These are phyloP conservation scores for Cheilosia pagana DNA, from an alignment of 2,888 invertebrate genomes.

Conservation along the genomic window DNA sequence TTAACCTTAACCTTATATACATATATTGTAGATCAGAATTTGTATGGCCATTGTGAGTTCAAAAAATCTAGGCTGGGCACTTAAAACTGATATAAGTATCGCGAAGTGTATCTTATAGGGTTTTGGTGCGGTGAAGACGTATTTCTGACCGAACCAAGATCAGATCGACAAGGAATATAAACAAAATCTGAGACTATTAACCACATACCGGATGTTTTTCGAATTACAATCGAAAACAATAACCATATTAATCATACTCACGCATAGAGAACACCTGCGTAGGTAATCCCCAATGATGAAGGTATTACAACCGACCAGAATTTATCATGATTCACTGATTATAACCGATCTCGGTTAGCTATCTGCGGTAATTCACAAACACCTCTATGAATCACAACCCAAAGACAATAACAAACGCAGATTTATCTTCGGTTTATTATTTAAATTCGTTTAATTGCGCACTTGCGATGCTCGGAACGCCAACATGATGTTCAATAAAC, in stretches of 20 bases:
- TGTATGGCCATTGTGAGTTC: too few species aligned
- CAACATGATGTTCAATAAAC: conserved; percentile 4
- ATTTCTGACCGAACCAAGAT: too few species aligned
- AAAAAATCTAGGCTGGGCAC: too few species aligned
- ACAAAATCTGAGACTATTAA: neutral
- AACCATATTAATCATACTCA: neutral
- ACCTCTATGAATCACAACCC: neutral
- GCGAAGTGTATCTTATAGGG: too few species aligned
- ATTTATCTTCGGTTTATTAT: conserved; percentile 38
- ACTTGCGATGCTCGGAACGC: conserved; percentile 14
- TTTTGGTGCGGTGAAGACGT: too few species aligned
- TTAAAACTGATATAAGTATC: too few species aligned
- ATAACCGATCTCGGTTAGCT: neutral
- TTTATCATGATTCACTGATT: neutral
- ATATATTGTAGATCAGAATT: too few species aligned
- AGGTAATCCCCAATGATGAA: neutral
- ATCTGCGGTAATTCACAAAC: neutral
- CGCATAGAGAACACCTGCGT: neutral
- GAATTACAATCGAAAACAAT: neutral
- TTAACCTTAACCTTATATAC: too few species aligned
- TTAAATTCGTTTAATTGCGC: conserved; percentile 58
- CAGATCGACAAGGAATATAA: too few species aligned
- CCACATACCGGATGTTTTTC: neutral
- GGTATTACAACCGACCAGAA: neutral
- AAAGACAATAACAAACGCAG: conserved; percentile 4